Evolutionary conservation across 2,797 vertebrate species (phyloP).

Genomic region (Rhynchotus rufescens): DNA sequence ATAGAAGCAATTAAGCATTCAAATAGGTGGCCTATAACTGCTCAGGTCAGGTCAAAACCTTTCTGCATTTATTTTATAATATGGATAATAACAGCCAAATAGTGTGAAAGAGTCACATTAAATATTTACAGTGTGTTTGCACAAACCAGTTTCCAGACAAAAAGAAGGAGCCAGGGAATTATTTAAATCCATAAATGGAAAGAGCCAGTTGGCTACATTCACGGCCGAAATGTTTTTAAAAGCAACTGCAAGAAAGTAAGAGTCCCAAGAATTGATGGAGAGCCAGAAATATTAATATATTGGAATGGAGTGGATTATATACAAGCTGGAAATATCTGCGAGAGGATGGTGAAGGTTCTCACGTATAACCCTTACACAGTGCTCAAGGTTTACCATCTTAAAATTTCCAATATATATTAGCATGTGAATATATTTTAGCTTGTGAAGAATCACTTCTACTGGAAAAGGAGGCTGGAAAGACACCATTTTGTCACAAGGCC

Average conservation of each 20-base stretch:
- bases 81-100: background rate
- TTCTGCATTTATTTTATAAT: background rate
- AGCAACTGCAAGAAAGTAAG: slow-evolving; percentile 50
- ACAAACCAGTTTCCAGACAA: slow-evolving; percentile 5
- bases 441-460: background rate
- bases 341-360: background rate
- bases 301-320: slow-evolving; percentile 23
- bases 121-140: background rate
- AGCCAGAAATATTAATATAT: slow-evolving; percentile 66
- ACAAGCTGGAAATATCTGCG: slow-evolving; percentile 44
- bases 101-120: background rate
- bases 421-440: background rate
- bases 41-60: background rate
- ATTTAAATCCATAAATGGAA: slow-evolving; percentile 42
- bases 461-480: background rate
- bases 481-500: background rate
- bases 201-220: slow-evolving; percentile 55
- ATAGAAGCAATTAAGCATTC: background rate
- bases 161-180: slow-evolving; percentile 3
- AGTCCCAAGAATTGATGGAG: slow-evolving; percentile 24
- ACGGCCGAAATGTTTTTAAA: slow-evolving; percentile 52
- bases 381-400: background rate
- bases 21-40: background rate
- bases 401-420: background rate
- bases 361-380: background rate